Percentiles rank a stretch among this genome's conserved stretches.
phyloP scores from a whole-genome alignment of 2,113 vertebrate genomes.

The Vireo altiloquus region DNA sequence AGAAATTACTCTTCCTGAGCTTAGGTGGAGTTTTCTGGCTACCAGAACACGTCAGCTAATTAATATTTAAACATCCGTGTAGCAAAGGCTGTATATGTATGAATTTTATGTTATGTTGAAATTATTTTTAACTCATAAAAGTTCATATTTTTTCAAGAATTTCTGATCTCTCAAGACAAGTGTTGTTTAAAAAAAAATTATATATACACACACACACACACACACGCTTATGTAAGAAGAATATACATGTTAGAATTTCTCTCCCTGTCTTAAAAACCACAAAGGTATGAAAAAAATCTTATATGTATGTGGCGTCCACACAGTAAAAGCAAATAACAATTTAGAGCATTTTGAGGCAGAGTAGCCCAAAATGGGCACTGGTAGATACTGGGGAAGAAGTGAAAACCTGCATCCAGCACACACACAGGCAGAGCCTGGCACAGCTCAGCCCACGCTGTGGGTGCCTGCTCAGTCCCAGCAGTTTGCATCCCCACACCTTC shows the following conservation, averaged over 20 bases:
- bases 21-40: background rate
- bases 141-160: background rate
- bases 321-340: background rate
- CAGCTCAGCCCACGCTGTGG: accelerated
- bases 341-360: background rate
- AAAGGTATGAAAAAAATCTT: background rate
- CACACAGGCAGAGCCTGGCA: background rate
- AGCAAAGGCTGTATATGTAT: background rate
- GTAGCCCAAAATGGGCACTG: background rate
- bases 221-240: background rate
- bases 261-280: background rate
- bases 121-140: background rate
- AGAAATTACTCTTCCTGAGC: background rate
- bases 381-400: background rate
- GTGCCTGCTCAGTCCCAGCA: background rate
- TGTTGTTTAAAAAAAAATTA: background rate
- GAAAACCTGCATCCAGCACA: background rate
- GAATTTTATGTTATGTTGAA: background rate
- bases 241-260: background rate
- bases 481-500: background rate
- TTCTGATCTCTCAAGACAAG: background rate
- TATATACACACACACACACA: background rate
- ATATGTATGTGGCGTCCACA: background rate
- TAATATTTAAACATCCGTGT: background rate
- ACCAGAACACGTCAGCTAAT: background rate